Evolutionary conservation across 92 coral and sea anemone genomes (phyloP), one percentile per base, ranked within the genome.

Genomic region (Paramuricea clavata): DNA sequence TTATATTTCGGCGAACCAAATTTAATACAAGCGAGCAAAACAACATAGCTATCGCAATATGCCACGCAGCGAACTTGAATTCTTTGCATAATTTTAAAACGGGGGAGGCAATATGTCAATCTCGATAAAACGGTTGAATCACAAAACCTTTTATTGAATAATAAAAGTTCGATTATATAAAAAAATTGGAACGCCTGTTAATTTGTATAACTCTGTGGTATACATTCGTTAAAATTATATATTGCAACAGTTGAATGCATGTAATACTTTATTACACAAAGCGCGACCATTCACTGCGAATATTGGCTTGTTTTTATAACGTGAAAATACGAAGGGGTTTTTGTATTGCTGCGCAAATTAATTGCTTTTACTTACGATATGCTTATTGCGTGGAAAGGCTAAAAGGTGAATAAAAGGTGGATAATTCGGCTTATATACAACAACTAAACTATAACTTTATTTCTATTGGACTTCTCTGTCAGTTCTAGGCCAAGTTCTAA

Each of bases 71-170:
- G 39, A 65, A 16, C n/a, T 15, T 28, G 41, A 65, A 65, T 65
- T 65, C 72, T n/a, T 25, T 28, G 72, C 72, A 65, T 65, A 65
- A 65, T 65, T 65, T 65, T 19, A 0, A 25, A 65, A 65, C 39
- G 21, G 22, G 30, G 68, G 72, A 5, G n/a, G 35, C 39, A 27
- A 33, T 65, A 33, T 65, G 72, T 65, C 72, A 65, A 27, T 65
- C 72, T 30, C 35, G 10, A 65, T 65, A 28, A 30, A 65, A 65
- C 26, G 62, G 27, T 21, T 21, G 41, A 65, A 27, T 33, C 23
- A 65, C 35, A 65, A 25, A 60, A 28, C 13, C 23, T 65, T 65
- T 21, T 26, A 7, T 60, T 28, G 21, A 30, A 60, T 60, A 28
- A 56, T 60, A 21, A 60, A 22, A n/a, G 15, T 2, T 8, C 68